Conservation (phyloP, 2,113 vertebrate species). For the Cricetomys ansorgei region DNA sequence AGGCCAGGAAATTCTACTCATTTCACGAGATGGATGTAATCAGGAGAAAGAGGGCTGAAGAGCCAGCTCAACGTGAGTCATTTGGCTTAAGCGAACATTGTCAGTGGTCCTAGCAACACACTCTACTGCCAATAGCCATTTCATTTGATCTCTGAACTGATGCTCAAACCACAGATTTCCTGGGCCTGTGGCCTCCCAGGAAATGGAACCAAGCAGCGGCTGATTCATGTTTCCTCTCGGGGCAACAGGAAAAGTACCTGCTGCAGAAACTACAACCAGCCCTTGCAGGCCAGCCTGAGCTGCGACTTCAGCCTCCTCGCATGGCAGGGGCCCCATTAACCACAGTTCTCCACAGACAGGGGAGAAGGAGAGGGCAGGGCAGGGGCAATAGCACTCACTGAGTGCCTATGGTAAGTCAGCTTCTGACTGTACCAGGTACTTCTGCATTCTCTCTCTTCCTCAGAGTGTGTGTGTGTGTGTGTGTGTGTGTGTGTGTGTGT, state of each 20-base stretch:
- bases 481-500: too few species aligned
- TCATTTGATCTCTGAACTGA: conserved; percentile 62
- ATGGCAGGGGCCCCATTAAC: not conserved
- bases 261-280: not conserved
- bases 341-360: not conserved
- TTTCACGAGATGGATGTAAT: conserved; percentile 59
- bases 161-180: conserved; percentile 79
- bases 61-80: conserved; percentile 76
- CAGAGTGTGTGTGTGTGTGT: too few species aligned
- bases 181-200: conserved; percentile 77
- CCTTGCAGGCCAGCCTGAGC: not conserved
- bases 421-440: not conserved
- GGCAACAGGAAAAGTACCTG: conserved; percentile 61
- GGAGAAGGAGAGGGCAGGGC: not conserved
- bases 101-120: conserved; percentile 66
- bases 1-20: conserved; percentile 67
- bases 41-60: conserved; percentile 1
- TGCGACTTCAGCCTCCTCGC: not conserved
- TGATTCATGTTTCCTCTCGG: conserved; percentile 79
- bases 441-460: not conserved
- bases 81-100: conserved; percentile 58
- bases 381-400: not conserved
- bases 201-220: conserved; percentile 67
- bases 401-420: not conserved
- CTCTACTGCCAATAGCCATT: conserved; percentile 62